Percentiles rank a stretch among this genome's conserved stretches.
Conservation (phyloP, 30 jellyfish, hydroid and myxozoan species). For the Pelagia noctiluca region DNA sequence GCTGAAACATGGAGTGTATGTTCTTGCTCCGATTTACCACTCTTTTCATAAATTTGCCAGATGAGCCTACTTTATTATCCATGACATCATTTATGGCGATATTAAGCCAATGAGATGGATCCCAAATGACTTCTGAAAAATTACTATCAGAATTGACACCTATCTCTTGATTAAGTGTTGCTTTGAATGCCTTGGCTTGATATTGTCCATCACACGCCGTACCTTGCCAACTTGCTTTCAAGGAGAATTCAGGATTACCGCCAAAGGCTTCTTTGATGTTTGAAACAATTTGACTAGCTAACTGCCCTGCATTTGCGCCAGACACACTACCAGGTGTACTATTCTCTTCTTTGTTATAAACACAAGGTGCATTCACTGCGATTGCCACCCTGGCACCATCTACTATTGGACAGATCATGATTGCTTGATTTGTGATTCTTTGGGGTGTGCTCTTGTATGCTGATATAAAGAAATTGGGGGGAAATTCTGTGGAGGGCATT, state of each 20-base stretch:
- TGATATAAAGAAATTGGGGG: constrained; percentile 16
- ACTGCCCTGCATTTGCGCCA: constrained; percentile 38
- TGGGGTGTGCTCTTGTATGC: constrained; percentile 43
- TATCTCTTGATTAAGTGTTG: not conserved
- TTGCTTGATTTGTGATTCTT: constrained; percentile 22
- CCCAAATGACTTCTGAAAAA: constrained; percentile 38
- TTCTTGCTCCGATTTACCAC: constrained; percentile 14
- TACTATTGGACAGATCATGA: constrained; percentile 31
- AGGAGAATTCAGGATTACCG: constrained; percentile 2
- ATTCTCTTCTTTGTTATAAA: constrained; percentile 3
- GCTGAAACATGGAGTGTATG: constrained; percentile 46
- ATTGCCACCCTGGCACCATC: constrained; percentile 33
- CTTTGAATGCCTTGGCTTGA: constrained; percentile 16
- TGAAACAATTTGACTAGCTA: constrained; percentile 13
- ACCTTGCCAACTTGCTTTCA: constrained; percentile 13
- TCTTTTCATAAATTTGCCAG: constrained; percentile 1
- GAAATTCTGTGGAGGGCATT: constrained; percentile 24
- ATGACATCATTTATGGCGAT: constrained; percentile 2
- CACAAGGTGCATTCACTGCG: constrained; percentile 29
- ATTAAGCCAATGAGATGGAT: constrained; percentile 42
- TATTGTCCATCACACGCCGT: constrained; percentile 45
- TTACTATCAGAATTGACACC: constrained; percentile 10
- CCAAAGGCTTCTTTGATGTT: constrained; percentile 21
- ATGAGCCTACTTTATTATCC: constrained; percentile 14
- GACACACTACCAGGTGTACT: constrained; percentile 4